phyloP scores from a whole-genome alignment of 2,888 invertebrate genomes.

The Anagyrus pseudococci region DNA sequence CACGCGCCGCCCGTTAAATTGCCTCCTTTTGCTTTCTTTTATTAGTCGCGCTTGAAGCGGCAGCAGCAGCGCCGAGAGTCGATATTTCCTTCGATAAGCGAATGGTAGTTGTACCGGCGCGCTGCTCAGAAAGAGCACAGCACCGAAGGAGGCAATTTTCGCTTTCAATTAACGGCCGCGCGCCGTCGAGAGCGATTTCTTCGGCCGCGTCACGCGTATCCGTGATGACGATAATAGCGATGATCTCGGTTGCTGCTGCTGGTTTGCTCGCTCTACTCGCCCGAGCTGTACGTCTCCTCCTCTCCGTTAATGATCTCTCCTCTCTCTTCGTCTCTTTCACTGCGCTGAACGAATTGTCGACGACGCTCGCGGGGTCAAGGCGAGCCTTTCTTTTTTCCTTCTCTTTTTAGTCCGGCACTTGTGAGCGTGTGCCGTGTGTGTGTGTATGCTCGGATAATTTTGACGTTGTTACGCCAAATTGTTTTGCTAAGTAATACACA shows the following conservation, averaged over 20 bases:
- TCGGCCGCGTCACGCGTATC: constrained; percentile 24
- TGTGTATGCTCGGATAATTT: constrained; percentile 23
- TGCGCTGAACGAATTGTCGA: constrained; percentile 12
- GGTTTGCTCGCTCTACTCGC: no score
- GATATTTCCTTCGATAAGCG: constrained; percentile 31
- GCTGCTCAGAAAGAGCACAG: neutral
- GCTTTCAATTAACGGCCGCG: constrained; percentile 36
- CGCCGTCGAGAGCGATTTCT: constrained; percentile 18
- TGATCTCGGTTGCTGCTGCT: no score
- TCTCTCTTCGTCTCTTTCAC: no score
- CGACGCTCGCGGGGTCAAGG: constrained; percentile 28
- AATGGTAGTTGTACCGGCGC: neutral
- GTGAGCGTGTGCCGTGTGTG: no score
- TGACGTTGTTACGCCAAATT: constrained; percentile 18
- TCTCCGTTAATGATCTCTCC: no score
- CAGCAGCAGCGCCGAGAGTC: no score
- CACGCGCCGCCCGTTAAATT: constrained; percentile 42
- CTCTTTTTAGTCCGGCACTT: no score
- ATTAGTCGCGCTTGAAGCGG: constrained; percentile 16
- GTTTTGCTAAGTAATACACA: constrained; percentile 9
- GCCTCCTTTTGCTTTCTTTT: constrained; percentile 27
- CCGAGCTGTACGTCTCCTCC: neutral
- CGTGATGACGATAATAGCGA: constrained; percentile 20
- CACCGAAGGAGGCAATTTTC: constrained; percentile 26
- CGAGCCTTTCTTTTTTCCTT: no score